Base-by-base conservation (phyloP, 2,113 vertebrate species). In the Protomyctophum bolini region DNA sequence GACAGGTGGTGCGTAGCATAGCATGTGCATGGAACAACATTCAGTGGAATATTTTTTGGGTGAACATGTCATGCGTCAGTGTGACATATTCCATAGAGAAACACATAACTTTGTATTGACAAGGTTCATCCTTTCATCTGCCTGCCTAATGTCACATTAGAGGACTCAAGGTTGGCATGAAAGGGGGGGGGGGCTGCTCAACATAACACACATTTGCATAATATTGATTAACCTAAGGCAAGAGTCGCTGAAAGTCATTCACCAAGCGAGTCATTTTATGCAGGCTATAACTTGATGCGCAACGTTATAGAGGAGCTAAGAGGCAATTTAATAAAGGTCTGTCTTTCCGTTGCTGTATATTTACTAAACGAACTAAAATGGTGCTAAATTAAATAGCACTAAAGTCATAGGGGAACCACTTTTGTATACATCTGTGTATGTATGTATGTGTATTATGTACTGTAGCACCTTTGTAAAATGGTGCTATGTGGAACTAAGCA, bases 51-150 rank as follows among this genome's bases (percentile, higher is more conserved):
- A 74, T 58, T 70, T 69, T 66, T 48, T 2, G 2, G 2, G 10
- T 48, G 45, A 11, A 70, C 83, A 83, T 81, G 49, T 66, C 46
- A 76, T 84, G 75, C 70, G 47, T 58, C 57, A 4, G 49, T 49
- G 50, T 41, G 73, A 2, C 52, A 58, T 66, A 45, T 47, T 49
- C n/a, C 6, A 66, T 56, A 48, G 6, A 10, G 28, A 55, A 63
- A 71, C 10, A 83, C 61, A 83, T 83, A 50, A 46, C 60, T 41
- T 41, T 5, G 15, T 14, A 8, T 57, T 10, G 48, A 28, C 50
- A 70, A 56, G 65, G 0, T 60, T 67, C n/a, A n/a, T n/a, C 2
- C 41, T 61, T 58, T 58, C 45, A 54, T 50, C 15, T 58, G 8
- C 48, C 47, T 29, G 45, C 64, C 70, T 68, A 41, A 41, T 41